Conservation (phyloP, 2,888 invertebrate species). For the Hypselothyrea guttata region DNA sequence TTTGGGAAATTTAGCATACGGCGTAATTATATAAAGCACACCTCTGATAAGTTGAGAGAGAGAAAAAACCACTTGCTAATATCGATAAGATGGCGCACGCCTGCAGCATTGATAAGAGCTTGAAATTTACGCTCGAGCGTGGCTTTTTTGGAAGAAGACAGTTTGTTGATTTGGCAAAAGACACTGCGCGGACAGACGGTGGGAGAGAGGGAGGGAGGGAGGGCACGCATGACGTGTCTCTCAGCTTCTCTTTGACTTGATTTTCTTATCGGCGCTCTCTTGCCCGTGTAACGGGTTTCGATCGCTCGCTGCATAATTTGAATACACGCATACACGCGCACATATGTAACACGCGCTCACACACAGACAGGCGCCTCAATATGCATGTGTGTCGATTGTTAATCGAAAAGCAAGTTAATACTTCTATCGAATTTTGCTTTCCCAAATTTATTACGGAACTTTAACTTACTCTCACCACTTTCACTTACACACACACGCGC, state of each 20-base stretch:
- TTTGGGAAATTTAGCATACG: background rate
- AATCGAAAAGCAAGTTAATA: constrained; percentile 23
- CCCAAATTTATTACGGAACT: constrained; percentile 62
- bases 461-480: constrained; percentile 64
- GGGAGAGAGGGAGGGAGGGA: too few species aligned
- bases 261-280: constrained; percentile 33
- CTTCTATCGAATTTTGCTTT: constrained; percentile 36
- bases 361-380: background rate
- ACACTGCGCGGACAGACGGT: constrained; percentile 10
- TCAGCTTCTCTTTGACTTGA: constrained; percentile 17
- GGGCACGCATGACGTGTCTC: constrained; percentile 55
- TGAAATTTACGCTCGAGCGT: constrained; percentile 44
- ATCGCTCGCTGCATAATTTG: constrained; percentile 41
- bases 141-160: constrained; percentile 48
- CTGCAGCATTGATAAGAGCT: constrained; percentile 50
- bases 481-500: constrained; percentile 44
- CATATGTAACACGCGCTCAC: constrained; percentile 19
- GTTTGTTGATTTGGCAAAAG: constrained; percentile 54
- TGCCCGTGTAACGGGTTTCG: constrained; percentile 63
- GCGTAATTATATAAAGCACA: too few species aligned
- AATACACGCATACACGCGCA: constrained; percentile 35
- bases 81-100: constrained; percentile 28
- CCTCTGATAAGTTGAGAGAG: constrained; percentile 10
- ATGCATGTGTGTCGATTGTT: background rate
- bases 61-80: constrained; percentile 5